phyloP scores from a whole-genome alignment of 2,797 vertebrate species.

The Pithecia hirsuta region DNA sequence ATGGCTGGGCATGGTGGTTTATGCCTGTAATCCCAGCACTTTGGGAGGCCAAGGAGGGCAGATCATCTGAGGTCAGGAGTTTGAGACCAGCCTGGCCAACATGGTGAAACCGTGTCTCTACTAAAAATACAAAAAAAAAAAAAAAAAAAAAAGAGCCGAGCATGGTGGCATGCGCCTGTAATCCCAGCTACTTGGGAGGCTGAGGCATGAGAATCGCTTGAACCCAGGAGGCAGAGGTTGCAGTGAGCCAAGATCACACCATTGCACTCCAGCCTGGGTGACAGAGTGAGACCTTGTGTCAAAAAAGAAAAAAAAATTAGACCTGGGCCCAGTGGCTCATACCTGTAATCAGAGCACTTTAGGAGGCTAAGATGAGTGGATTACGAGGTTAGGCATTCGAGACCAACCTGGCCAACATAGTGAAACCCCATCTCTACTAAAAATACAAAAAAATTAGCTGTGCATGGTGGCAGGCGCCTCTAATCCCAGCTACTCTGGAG shows the following conservation, averaged over 20 bases:
- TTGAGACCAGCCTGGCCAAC: not conserved
- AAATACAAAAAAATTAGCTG: too few species aligned
- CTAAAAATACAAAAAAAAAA: not conserved
- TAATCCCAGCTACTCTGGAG: not conserved
- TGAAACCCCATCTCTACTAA: too few species aligned
- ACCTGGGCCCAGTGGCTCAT: not conserved
- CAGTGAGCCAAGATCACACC: not conserved
- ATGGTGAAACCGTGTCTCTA: not conserved
- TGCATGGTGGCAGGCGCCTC: too few species aligned
- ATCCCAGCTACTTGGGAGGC: not conserved
- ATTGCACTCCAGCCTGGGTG: not conserved
- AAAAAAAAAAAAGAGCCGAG: not conserved
- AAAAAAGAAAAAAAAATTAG: not conserved
- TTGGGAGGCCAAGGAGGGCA: not conserved
- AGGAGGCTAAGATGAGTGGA: not conserved
- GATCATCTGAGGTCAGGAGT: not conserved
- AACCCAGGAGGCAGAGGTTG: not conserved
- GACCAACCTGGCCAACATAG: too few species aligned
- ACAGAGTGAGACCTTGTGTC: not conserved
- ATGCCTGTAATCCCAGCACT: not conserved
- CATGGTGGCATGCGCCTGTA: too few species aligned
- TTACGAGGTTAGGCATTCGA: not conserved
- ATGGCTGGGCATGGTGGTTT: not conserved
- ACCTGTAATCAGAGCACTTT: not conserved
- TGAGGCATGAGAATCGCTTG: not conserved